These are phyloP conservation scores for Euclidia mi DNA, from an alignment of 2,888 invertebrate genomes.

Conservation along the genomic window DNA sequence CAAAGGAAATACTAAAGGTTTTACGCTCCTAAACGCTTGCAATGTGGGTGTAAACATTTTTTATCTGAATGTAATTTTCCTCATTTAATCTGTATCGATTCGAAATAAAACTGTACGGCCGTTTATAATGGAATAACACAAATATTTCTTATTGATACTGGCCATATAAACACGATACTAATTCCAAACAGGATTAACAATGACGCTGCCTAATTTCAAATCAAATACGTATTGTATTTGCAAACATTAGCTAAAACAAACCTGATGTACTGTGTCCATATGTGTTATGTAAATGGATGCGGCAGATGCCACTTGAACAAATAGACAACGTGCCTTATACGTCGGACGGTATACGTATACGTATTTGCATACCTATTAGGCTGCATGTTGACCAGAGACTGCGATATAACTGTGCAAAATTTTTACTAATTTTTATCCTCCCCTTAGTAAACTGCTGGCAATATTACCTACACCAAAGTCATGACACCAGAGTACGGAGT, in stretches of 20 bases:
- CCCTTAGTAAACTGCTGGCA: too few species aligned
- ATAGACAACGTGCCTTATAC: slow-evolving; percentile 62
- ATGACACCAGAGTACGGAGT: too few species aligned
- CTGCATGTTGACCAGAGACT: too few species aligned
- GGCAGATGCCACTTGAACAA: slow-evolving; percentile 70
- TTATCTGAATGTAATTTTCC: slow-evolving; percentile 16
- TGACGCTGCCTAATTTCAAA: slow-evolving; percentile 48
- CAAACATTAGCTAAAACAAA: slow-evolving; percentile 47
- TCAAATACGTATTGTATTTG: slow-evolving; percentile 45
- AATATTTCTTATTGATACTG: slow-evolving; percentile 23
- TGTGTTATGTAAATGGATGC: slow-evolving; percentile 61
- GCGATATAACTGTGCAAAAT: too few species aligned
- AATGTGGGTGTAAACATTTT: background rate
- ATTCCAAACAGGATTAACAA: slow-evolving; percentile 48
- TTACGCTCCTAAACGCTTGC: slow-evolving; percentile 12
- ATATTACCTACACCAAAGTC: too few species aligned
- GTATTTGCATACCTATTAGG: too few species aligned
- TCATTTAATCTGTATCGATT: background rate
- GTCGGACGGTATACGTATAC: slow-evolving; percentile 26
- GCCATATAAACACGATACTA: slow-evolving; percentile 28
- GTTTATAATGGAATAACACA: slow-evolving; percentile 12
- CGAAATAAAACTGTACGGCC: background rate
- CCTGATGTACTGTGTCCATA: slow-evolving; percentile 38
- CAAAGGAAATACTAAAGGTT: slow-evolving; percentile 28
- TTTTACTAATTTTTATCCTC: too few species aligned